Conservation (phyloP, 2,888 invertebrate genomes). For the Abrostola triplasia region DNA sequence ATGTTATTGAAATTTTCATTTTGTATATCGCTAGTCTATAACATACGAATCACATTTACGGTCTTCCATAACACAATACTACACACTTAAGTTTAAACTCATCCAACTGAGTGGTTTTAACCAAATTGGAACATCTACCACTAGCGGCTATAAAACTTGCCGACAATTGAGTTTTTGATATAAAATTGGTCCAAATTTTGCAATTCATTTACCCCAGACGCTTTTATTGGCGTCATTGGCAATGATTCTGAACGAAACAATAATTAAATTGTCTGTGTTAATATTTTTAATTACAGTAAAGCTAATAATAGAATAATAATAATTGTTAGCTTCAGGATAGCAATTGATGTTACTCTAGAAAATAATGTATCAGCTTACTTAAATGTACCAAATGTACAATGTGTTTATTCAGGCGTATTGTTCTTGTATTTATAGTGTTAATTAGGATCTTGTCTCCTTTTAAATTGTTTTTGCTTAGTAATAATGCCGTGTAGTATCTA, state of each 20-base stretch:
- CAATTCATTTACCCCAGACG: conserved; percentile 19
- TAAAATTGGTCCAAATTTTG: conserved; percentile 26
- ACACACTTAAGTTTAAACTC: conserved; percentile 1
- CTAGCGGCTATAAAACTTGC: conserved; percentile 4
- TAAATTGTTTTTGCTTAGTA: not conserved
- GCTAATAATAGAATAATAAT: not conserved
- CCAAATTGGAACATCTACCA: conserved; percentile 11
- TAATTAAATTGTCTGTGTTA: conserved; percentile 39
- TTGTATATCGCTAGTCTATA: not conserved
- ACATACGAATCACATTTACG: not conserved
- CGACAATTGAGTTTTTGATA: conserved; percentile 19
- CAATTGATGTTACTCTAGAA: too few species aligned
- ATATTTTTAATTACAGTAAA: conserved; percentile 24
- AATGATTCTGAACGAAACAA: conserved; percentile 46
- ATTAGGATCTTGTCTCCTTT: not conserved
- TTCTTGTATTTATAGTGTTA: too few species aligned
- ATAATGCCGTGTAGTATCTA: too few species aligned
- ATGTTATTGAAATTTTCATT: too few species aligned
- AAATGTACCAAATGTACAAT: too few species aligned
- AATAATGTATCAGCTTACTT: too few species aligned
- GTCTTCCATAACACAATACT: not conserved
- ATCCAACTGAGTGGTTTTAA: conserved; percentile 13
- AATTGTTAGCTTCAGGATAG: too few species aligned
- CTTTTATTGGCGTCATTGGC: conserved; percentile 37
- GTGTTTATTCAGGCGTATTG: too few species aligned